These are phyloP conservation scores for Holotrichia oblita DNA, from an alignment of 1,140 invertebrate species.

Conservation along the genomic window DNA sequence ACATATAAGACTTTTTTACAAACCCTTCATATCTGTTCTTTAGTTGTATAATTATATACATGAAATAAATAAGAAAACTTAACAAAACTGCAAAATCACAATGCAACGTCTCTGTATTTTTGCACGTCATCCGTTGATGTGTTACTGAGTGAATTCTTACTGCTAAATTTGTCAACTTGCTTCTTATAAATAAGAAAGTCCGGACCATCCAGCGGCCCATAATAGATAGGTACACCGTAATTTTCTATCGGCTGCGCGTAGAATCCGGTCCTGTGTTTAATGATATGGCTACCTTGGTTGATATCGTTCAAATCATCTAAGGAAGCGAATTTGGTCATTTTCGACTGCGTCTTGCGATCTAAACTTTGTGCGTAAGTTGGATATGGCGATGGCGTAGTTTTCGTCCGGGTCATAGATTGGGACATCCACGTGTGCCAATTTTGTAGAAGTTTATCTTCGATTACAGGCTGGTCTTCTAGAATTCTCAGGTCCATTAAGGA, in stretches of 20 bases:
- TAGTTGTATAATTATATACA: background rate
- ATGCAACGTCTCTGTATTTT: constrained; percentile 60
- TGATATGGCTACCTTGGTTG: constrained; percentile 52
- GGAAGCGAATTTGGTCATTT: constrained; percentile 55
- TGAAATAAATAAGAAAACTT: constrained; percentile 29
- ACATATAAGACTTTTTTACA: background rate
- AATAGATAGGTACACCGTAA: constrained; percentile 60
- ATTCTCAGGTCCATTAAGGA: constrained; percentile 66
- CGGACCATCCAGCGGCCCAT: constrained; percentile 59
- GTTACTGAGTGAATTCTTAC: constrained; percentile 60
- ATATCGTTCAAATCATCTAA: constrained; percentile 54
- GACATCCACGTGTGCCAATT: constrained; percentile 51
- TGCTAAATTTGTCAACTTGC: constrained; percentile 57
- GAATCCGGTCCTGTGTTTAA: constrained; percentile 57
- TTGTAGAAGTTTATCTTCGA: constrained; percentile 43
- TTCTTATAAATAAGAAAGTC: constrained; percentile 61
- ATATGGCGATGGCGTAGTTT: constrained; percentile 46
- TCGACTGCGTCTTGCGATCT: constrained; percentile 45
- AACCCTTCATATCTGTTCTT: background rate
- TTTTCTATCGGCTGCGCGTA: constrained; percentile 58
- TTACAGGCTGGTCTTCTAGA: constrained; percentile 55
- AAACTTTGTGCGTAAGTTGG: constrained; percentile 46
- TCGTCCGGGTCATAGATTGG: constrained; percentile 48
- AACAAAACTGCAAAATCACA: constrained; percentile 47
- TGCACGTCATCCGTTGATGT: constrained; percentile 59